Conservation (phyloP, 1,140 invertebrate species). For the Contarinia nasturtii region DNA sequence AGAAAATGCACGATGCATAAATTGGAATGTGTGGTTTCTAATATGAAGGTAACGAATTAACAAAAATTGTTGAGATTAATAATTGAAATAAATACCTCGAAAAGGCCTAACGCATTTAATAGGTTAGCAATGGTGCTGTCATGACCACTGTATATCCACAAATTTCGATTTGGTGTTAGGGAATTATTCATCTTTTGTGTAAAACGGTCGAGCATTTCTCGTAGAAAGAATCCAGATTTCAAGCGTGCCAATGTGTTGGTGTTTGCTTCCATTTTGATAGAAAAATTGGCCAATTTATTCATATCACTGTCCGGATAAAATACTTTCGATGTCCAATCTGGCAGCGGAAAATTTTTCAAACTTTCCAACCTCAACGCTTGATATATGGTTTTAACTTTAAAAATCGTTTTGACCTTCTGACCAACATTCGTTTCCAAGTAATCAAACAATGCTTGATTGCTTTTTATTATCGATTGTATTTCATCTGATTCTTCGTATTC, state of each 20-base stretch:
- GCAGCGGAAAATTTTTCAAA: constrained; percentile 32
- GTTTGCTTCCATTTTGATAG: constrained; percentile 12
- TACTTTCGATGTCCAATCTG: not conserved
- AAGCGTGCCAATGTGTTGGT: constrained; percentile 11
- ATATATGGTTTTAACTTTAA: constrained; percentile 39
- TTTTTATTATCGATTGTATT: constrained; percentile 32
- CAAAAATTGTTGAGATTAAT: too few relatives aligned
- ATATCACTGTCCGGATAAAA: not conserved
- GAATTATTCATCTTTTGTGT: not conserved
- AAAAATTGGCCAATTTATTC: not conserved
- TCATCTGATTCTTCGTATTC: constrained; percentile 31
- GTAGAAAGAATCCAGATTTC: not conserved
- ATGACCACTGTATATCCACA: not conserved
- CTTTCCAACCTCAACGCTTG: constrained; percentile 47
- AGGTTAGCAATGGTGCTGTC: not conserved
- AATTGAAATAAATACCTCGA: too few relatives aligned
- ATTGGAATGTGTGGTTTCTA: too few relatives aligned
- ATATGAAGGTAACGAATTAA: too few relatives aligned
- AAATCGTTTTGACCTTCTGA: constrained; percentile 27
- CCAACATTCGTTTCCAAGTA: constrained; percentile 43
- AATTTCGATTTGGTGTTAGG: not conserved
- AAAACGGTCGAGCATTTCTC: not conserved
- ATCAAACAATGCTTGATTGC: constrained; percentile 39
- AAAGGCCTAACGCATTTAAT: not conserved
- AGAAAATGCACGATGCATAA: too few relatives aligned